Evolutionary conservation across 2,113 vertebrate species (phyloP), one percentile per base, ranked within the genome.

Genomic region (Nasalis larvatus): DNA sequence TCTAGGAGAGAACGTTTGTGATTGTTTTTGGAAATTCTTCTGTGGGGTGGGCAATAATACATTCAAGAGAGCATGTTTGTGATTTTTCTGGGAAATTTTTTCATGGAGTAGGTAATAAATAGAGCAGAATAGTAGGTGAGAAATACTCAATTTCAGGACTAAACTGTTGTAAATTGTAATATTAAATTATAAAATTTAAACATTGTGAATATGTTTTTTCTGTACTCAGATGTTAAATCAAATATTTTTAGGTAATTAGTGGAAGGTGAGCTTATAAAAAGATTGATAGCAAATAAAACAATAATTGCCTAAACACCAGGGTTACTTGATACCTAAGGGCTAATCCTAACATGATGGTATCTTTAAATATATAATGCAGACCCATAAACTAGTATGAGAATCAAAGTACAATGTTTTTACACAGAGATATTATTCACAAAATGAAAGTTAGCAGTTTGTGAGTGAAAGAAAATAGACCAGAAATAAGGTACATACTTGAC

Each of bases 231-330:
- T 47, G 81, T 71, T 71, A 56, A 91, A 84, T 81, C 3, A 92
- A 78, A 66, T 69, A 56, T 25, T 81, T 89, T 92, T 71, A 73
- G 54, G 37, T 32, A 92, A 60, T 54, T n/a, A 20, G 37, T 52
- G 8, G 45, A 92, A 90, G 6, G 3, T 74, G 21, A 63, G 4
- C 5, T 89, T 78, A 66, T 89, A 49, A 77, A 76, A 77, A 20
- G 35, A 56, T 32, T 76, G 58, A 60, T 88, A 81, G 81, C 25
- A 97, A 90, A 81, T 87, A 42, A 52, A 96, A 47, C 13, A 84
- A 58, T 18, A 86, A 66, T 4, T 86, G 14, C 17, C 4, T 66
- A 74, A 88, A 88, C 4, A 14, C 30, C 30, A 91, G 37, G 14
- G 21, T 71, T 13, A 90, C 91, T 56, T 86, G 69, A 94, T 92